Percentiles rank a stretch among this genome's conserved stretches.
phyloP scores from a whole-genome alignment of 2,113 vertebrate species.

The Hucho hucho region DNA sequence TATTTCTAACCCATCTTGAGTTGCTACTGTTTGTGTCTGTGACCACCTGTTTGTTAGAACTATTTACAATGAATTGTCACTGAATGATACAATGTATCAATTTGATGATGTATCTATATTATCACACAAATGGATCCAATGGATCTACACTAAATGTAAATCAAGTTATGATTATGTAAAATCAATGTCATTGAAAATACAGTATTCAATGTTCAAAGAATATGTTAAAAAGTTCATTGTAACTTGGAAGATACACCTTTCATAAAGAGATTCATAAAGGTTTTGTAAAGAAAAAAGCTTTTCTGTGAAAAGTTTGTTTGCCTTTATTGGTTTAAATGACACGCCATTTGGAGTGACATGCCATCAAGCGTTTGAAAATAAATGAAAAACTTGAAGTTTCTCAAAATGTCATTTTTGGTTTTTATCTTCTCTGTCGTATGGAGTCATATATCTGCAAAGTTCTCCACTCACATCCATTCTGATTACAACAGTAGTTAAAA shows the following conservation, averaged over 20 bases:
- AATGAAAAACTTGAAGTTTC: slow-evolving; percentile 63
- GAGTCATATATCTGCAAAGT: background rate
- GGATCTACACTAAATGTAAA: slow-evolving; percentile 59
- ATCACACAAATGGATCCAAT: slow-evolving; percentile 47
- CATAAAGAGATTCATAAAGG: slow-evolving; percentile 46
- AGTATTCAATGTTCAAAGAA: slow-evolving; percentile 25
- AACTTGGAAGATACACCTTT: slow-evolving; percentile 56
- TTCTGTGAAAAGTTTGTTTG: slow-evolving; percentile 52
- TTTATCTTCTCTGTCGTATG: background rate
- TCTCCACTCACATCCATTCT: background rate
- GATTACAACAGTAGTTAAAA: background rate
- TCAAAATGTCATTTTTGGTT: background rate
- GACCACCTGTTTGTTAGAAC: slow-evolving; percentile 28
- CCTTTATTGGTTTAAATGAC: slow-evolving; percentile 1
- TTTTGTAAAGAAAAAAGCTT: slow-evolving; percentile 28
- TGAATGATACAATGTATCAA: slow-evolving; percentile 34
- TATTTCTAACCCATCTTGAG: slow-evolving; percentile 53
- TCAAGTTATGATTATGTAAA: slow-evolving; percentile 53
- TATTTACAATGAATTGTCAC: slow-evolving; percentile 47
- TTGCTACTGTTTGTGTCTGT: slow-evolving; percentile 40
- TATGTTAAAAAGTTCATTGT: slow-evolving; percentile 38
- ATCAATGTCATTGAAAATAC: slow-evolving; percentile 7
- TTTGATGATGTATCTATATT: slow-evolving; percentile 27
- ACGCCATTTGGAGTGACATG: background rate
- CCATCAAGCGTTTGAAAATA: slow-evolving; percentile 31